These are phyloP conservation scores for Platichthys flesus DNA, from an alignment of 2,113 vertebrate genomes.

Conservation along the genomic window DNA sequence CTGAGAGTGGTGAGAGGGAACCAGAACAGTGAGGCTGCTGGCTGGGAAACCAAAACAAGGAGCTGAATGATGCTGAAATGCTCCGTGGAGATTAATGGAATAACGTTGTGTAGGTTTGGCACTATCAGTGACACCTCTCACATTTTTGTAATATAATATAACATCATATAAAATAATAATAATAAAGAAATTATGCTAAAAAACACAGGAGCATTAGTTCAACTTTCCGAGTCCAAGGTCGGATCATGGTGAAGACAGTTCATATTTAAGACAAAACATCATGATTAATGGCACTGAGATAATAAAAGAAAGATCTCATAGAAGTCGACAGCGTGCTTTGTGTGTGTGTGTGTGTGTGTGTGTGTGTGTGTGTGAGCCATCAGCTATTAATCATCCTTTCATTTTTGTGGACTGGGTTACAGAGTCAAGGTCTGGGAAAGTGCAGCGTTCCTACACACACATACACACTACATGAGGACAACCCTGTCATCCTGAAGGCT, in stretches of 20 bases:
- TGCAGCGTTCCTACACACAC: slow-evolving; percentile 23
- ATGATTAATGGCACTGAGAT: not conserved
- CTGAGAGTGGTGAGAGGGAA: not conserved
- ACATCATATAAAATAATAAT: not conserved
- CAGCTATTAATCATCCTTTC: slow-evolving; percentile 24
- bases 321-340: not conserved
- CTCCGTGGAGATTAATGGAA: not conserved
- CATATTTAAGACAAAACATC: not conserved
- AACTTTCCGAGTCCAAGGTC: not conserved
- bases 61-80: not conserved
- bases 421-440: slow-evolving; percentile 36
- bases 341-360: not conserved
- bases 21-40: not conserved
- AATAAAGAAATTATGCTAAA: no score
- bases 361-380: not conserved
- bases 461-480: slow-evolving; percentile 23
- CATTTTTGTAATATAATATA: not conserved
- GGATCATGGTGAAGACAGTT: not conserved
- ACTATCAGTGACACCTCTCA: not conserved
- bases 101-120: not conserved
- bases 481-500: slow-evolving; percentile 54
- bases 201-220: not conserved
- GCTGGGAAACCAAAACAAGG: not conserved
- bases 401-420: slow-evolving; percentile 2
- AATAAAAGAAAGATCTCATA: not conserved